Percentiles rank a stretch among this genome's conserved stretches.
Conservation (phyloP, 2,888 invertebrate species). For the Diogma glabrata region DNA sequence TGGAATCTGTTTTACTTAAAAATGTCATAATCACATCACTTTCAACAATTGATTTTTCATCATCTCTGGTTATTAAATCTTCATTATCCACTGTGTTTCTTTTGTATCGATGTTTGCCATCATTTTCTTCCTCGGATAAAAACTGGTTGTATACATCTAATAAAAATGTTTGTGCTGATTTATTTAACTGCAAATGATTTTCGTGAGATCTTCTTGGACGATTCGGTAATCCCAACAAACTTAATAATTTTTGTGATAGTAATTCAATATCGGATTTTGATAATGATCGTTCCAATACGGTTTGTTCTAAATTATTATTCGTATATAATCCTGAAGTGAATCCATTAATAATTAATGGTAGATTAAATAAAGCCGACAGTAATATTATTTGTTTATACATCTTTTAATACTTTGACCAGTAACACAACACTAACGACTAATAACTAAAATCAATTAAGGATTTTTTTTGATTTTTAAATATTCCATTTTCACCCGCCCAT, state of each 20-base stretch:
- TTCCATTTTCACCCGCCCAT: no score
- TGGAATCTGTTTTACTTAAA: slow-evolving; percentile 71
- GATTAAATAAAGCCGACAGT: no score
- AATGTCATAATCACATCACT: slow-evolving; percentile 95
- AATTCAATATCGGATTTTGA: slow-evolving; percentile 64
- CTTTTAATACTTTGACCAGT: no score
- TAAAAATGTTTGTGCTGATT: slow-evolving; percentile 78
- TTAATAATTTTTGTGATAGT: slow-evolving; percentile 80
- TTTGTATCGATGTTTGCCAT: slow-evolving; percentile 42
- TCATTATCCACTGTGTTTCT: slow-evolving; percentile 49
- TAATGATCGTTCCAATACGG: slow-evolving; percentile 65
- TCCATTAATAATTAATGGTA: no score
- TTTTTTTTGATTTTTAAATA: no score
- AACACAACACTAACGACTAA: no score
- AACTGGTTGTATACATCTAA: slow-evolving; percentile 72
- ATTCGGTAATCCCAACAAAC: slow-evolving; percentile 74
- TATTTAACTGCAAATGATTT: slow-evolving; percentile 27
- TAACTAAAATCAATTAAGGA: no score
- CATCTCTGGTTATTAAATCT: slow-evolving; percentile 60
- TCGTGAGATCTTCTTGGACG: slow-evolving; percentile 59
- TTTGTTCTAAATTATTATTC: no score
- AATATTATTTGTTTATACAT: no score
- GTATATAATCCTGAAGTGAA: no score
- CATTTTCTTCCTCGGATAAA: slow-evolving; percentile 45
- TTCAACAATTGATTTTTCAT: slow-evolving; percentile 73